phyloP scores from a whole-genome alignment of 2,113 vertebrate genomes.

The Calidris pygmaea region DNA sequence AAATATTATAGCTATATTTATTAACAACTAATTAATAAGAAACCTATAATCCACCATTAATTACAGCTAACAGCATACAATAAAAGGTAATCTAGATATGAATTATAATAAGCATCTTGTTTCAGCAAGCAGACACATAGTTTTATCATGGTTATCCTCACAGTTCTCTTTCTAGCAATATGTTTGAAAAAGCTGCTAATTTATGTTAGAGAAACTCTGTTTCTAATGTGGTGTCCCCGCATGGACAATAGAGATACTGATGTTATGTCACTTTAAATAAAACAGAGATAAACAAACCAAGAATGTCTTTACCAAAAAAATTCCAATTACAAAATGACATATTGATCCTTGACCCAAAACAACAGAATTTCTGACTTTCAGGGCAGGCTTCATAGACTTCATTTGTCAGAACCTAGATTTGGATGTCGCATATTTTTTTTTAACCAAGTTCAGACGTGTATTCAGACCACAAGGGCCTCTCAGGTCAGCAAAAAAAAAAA shows the following conservation, averaged over 20 bases:
- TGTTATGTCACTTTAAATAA: not conserved
- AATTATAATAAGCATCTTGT: not conserved
- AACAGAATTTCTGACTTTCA: not conserved
- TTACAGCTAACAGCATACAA: not conserved
- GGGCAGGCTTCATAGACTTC: not conserved
- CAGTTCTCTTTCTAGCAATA: not conserved
- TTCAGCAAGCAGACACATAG: not conserved
- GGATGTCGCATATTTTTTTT: accelerated
- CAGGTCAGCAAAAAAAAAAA: not conserved
- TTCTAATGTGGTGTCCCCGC: not conserved
- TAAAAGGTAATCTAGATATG: not conserved
- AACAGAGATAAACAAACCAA: not conserved
- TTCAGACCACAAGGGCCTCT: not conserved
- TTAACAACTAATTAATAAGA: not conserved
- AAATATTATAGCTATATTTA: not conserved
- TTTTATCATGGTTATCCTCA: not conserved
- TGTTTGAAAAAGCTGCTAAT: not conserved
- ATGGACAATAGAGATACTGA: not conserved
- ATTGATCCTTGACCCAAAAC: not conserved
- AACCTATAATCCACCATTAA: not conserved
- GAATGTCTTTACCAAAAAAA: not conserved
- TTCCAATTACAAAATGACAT: not conserved
- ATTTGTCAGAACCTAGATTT: not conserved
- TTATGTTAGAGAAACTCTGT: not conserved
- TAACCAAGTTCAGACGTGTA: not conserved